Evolutionary conservation across 2,797 vertebrate species (phyloP).

Genomic region (Loris lydekkerianus): DNA sequence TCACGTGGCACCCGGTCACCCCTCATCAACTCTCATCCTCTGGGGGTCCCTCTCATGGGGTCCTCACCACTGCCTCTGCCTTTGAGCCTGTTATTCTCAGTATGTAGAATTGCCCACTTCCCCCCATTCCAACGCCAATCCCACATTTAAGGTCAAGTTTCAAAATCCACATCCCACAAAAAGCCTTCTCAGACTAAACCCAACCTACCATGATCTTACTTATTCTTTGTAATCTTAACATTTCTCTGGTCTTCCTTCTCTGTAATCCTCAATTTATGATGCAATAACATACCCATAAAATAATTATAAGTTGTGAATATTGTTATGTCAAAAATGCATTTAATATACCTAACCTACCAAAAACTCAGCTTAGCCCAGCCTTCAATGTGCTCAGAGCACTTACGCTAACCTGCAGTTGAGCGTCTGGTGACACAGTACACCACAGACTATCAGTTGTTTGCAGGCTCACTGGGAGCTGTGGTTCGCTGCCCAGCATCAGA

Average conservation of each 20-base stretch:
- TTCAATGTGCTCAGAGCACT: background rate
- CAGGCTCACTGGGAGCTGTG: background rate
- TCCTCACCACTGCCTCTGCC: background rate
- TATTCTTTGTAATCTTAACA: background rate
- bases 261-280: background rate
- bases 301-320: background rate
- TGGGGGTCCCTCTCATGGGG: background rate
- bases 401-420: rapidly evolving
- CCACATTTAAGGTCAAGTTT: background rate
- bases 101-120: rapidly evolving
- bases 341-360: background rate
- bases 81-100: background rate
- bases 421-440: background rate
- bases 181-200: background rate
- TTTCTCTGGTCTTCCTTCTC: background rate
- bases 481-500: background rate
- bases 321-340: background rate
- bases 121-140: background rate
- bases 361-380: too few relatives aligned
- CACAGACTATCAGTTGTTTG: rapidly evolving
- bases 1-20: rapidly evolving
- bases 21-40: background rate
- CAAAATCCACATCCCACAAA: background rate
- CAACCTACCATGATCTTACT: background rate
- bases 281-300: background rate